Evolutionary conservation across 2,888 invertebrate species (phyloP), one percentile per base, ranked within the genome.

Genomic region (Drosophila infuscata): DNA sequence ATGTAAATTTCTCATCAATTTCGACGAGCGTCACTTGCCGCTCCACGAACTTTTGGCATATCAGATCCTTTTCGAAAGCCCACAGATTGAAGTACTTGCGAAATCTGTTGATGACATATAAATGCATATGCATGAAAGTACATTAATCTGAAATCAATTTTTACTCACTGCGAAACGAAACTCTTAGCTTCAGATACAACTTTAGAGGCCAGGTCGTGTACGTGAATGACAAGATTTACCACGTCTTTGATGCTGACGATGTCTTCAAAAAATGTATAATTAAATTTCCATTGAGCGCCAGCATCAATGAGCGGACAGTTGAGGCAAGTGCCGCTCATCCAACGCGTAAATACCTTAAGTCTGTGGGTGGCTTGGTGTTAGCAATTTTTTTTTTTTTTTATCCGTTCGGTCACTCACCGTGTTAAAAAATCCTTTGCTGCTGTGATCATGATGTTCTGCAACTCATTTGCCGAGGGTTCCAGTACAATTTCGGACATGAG

Each of bases 1-100:
- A 97, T 92, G 96, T 95, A 88, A 98, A 96, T 91, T 96, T 97
- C 84, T 97, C 96, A 88, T 98, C 97, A 92, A 96, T 97, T 74
- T 91, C 86, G 48, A 94, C 93, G 8, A 96, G 94, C 7, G 95
- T 94, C 8, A 95, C 94, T 77, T 94, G 94, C 74, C 95, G 96
- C 53, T 94, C 94, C 1, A 96, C 94, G 94, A 97, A 98, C 91
- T 96, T 96, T 82, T 97, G 96, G 82, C 97, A 97, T 3, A 96
- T 95, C 12, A 95, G 93, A 62, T 94, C 92, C 91, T 97, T 97
- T 91, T 97, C 97, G 88, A 94, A 95, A 0, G 95, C 94, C 97
- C 97, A 97, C 17, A 97, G 93, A 88, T 95, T 95, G 71, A 95
- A 95, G 90, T 96, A 97, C 82, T 95, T 95, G 64, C 95, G 95